phyloP scores from a whole-genome alignment of 2,113 vertebrate genomes.

The Myrmecobius fasciatus region DNA sequence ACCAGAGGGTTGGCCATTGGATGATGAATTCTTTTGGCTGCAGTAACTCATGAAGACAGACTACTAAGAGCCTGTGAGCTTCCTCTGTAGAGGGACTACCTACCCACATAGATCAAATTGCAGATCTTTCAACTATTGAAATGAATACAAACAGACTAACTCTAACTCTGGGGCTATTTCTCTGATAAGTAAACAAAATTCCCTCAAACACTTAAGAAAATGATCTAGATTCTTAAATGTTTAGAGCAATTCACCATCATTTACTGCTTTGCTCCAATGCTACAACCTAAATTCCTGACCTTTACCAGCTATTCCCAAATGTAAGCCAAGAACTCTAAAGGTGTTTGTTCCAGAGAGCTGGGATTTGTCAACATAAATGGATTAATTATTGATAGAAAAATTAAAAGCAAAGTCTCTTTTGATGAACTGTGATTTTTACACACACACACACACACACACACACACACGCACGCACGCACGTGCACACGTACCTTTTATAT shows the following conservation, averaged over 20 bases:
- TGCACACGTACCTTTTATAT: neutral
- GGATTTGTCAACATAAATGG: neutral
- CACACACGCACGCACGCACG: too few relatives aligned
- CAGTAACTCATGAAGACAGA: neutral
- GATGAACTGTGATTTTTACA: neutral
- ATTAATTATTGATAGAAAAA: neutral
- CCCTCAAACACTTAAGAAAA: neutral
- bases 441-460: too few relatives aligned
- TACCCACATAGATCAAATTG: neutral
- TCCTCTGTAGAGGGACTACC: neutral
- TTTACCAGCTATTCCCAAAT: neutral
- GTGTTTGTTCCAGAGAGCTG: neutral
- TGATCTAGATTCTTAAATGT: neutral
- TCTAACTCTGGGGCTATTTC: neutral
- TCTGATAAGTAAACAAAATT: neutral
- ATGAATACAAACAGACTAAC: neutral
- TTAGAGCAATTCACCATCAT: neutral
- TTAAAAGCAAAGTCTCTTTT: neutral
- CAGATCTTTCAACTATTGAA: neutral
- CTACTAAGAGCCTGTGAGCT: neutral
- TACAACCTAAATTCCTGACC: neutral
- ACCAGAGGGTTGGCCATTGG: conserved; percentile 3
- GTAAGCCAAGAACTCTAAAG: neutral
- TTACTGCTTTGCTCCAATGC: neutral
- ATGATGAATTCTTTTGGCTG: conserved; percentile 1